Evolutionary conservation across 92 coral and sea anemone genomes (phyloP).

Genomic region (Hydrozoanthus gracilis): DNA sequence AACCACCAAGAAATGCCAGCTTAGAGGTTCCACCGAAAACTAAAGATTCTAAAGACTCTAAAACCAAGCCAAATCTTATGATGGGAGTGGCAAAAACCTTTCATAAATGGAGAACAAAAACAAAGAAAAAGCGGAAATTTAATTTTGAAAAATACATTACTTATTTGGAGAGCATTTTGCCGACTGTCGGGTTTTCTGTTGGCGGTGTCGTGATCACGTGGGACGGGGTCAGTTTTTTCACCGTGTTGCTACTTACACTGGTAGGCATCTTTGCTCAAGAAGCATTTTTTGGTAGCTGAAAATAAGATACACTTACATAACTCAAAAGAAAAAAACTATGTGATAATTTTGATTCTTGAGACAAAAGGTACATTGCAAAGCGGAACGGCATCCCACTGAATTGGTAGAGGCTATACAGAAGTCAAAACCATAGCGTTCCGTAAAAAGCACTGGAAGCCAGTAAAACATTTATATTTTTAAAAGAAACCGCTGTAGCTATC

Average conservation of each 20-base stretch:
- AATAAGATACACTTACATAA: no score
- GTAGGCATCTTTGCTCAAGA: conserved; percentile 96
- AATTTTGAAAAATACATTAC: conserved; percentile 92
- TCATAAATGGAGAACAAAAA: conserved; percentile 89
- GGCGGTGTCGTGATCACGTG: conserved; percentile 94
- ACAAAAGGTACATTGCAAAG: no score
- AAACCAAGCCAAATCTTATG: conserved; percentile 58
- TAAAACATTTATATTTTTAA: no score
- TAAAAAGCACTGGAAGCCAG: no score
- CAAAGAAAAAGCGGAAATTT: conserved; percentile 84
- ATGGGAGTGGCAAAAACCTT: conserved; percentile 91
- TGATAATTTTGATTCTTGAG: no score
- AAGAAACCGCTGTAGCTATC: no score
- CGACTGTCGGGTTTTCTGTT: conserved; percentile 90
- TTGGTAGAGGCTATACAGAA: no score
- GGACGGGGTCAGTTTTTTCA: conserved; percentile 88
- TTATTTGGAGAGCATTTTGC: conserved; percentile 85
- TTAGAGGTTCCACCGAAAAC: conserved; percentile 4
- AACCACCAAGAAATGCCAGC: conserved; percentile 35
- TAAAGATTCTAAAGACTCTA: conserved; percentile 32
- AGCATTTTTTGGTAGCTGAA: conserved; percentile 86
- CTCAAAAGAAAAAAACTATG: no score
- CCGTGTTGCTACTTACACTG: conserved; percentile 75
- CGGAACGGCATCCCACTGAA: no score
- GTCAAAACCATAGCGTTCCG: no score